Base-by-base conservation (phyloP, 2,113 vertebrate genomes). In the Plecotus auritus region DNA sequence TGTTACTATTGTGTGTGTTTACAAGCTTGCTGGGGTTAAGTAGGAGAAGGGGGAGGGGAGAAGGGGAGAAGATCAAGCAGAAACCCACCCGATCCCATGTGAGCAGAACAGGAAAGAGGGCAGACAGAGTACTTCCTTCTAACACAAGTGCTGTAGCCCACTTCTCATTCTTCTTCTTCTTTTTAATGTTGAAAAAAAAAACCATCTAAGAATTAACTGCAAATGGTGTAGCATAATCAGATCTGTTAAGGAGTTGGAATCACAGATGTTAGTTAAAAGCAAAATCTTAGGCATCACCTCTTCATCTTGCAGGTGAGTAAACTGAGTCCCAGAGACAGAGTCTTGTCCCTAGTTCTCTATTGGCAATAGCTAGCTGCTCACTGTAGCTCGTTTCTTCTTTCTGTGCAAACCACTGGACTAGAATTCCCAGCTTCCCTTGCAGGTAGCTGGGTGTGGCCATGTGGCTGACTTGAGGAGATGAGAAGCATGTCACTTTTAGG, bases 1-100 rank as follows among this genome's bases (percentile, higher is more conserved):
- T 74, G 37, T 91, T 80, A 89, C 51, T 67, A 87, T 64, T 91
- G 74, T 64, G 54, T 88, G 85, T 95, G 77, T 78, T 96, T 96
- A 73, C 4, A 64, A 85, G 54, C 20, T 85, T 83, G 61, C 23
- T 78, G 91, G 54, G 81, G 90, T 90, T 88, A 93, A 93, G 81
- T 2, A 61, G 67, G 30, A 90, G n/a, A 69, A 45, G 9, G 59
- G 45, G 90, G 73, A 72, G 32, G 72, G 35, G 16, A 22, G 45
- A 32, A 42, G 32, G 32, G 8, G 23, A n/a, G 40, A 64, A 72
- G 35, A 23, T 59, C 40, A 88, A 77, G 61, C 17, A 76, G 28
- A 74, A 76, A 16, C 17, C n/a, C 35, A 70, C 13, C 35, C 64
- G 13, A 78, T 20, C 23, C 47, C 4, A 18, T 4, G 7, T 23